These are phyloP conservation scores for Parazoanthus swiftii DNA, from an alignment of 92 coral and sea anemone species.

Conservation along the genomic window DNA sequence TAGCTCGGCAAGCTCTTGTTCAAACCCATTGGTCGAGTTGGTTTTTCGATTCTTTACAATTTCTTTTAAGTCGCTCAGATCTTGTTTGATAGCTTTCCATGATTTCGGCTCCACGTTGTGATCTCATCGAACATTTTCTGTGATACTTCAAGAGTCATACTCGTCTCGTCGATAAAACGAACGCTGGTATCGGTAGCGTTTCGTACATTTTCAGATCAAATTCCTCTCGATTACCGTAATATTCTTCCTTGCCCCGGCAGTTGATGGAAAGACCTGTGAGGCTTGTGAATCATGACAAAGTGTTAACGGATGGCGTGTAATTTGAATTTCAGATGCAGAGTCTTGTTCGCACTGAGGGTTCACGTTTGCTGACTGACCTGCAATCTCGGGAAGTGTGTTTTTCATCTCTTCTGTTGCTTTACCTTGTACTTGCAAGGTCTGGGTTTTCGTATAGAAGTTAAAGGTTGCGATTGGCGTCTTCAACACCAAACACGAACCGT, in stretches of 20 bases:
- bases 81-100: conserved; percentile 37
- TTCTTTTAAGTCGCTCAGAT: conserved; percentile 35
- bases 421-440: too few species aligned
- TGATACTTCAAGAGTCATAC: conserved; percentile 25
- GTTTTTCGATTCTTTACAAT: conserved; percentile 35
- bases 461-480: too few species aligned
- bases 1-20: not conserved
- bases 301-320: conserved; percentile 21
- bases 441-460: too few species aligned
- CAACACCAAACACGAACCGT: conserved; percentile 20
- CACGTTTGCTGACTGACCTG: not conserved
- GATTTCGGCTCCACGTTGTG: conserved; percentile 25
- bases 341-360: conserved; percentile 23
- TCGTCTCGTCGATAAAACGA: not conserved
- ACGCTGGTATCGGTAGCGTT: too few species aligned
- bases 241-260: not conserved
- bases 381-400: too few species aligned
- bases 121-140: conserved; percentile 21
- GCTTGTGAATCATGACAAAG: conserved; percentile 30
- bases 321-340: conserved; percentile 29
- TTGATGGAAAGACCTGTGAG: not conserved
- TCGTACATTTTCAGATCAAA: not conserved
- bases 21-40: conserved; percentile 33
- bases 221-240: conserved; percentile 7
- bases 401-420: too few species aligned